A percentile compares a stretch with the other conserved stretches of the same genome.
These are phyloP conservation scores for Rhabdomys pumilio DNA, from an alignment of 2,797 vertebrate species.

Conservation along the genomic window DNA sequence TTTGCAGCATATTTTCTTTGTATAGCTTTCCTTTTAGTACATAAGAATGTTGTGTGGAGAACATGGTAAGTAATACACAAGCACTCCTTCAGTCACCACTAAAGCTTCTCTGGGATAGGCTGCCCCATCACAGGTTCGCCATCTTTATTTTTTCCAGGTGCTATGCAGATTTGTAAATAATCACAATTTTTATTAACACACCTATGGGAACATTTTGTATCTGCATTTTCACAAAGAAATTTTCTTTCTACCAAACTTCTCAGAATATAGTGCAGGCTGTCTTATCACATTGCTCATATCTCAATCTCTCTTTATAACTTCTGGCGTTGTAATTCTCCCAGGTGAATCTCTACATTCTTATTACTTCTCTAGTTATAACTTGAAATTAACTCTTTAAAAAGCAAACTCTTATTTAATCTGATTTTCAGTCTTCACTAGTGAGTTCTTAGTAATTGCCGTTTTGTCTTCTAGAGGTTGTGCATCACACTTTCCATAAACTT, in stretches of 20 bases:
- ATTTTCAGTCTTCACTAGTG: constrained; percentile 2
- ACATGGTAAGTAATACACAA: background rate
- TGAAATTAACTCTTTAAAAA: constrained; percentile 7
- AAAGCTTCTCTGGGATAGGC: constrained; percentile 14
- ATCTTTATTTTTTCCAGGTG: constrained; percentile 37
- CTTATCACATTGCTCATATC: background rate
- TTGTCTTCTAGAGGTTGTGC: constrained; percentile 44
- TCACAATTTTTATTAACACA: constrained; percentile 41
- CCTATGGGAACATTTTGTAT: background rate
- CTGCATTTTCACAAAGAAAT: constrained; percentile 56
- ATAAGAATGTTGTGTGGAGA: constrained; percentile 19
- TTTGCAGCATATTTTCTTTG: constrained; percentile 40
- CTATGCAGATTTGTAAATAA: constrained; percentile 18
- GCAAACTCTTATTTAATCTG: background rate
- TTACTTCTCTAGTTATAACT: background rate
- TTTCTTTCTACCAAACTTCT: constrained; percentile 45
- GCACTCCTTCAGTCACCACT: constrained; percentile 6
- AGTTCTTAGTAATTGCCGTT: constrained; percentile 29
- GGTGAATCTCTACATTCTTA: constrained; percentile 6
- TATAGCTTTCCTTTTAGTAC: constrained; percentile 3
- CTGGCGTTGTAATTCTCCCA: background rate
- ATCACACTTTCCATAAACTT: background rate
- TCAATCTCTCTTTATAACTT: background rate
- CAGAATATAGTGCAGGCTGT: background rate
- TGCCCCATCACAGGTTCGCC: background rate